Conservation (phyloP, 2,113 vertebrate genomes). For the Nanger granti region DNA sequence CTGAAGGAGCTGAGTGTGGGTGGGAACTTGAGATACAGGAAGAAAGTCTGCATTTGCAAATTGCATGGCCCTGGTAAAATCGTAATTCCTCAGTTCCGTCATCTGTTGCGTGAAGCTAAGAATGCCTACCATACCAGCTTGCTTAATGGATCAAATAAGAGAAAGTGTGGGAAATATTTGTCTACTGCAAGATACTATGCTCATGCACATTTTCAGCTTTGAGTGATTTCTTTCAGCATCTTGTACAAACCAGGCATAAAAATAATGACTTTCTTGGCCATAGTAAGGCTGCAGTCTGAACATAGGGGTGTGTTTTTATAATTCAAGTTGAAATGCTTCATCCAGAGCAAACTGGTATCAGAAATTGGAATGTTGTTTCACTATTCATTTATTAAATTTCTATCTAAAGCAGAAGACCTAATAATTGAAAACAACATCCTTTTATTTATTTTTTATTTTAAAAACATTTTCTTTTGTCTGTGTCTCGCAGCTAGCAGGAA, state of each 20-base stretch:
- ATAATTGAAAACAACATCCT: neutral
- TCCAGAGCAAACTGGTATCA: neutral
- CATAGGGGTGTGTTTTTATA: neutral
- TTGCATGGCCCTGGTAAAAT: neutral
- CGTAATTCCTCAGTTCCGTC: neutral
- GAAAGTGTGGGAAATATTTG: neutral
- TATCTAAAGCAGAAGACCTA: slow-evolving; percentile 8
- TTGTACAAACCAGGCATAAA: neutral
- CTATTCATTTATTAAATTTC: neutral
- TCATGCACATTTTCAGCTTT: neutral
- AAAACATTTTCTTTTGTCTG: neutral
- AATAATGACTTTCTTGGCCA: neutral
- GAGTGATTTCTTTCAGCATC: neutral
- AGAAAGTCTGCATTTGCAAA: neutral
- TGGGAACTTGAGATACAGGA: neutral
- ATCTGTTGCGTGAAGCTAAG: neutral
- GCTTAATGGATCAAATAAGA: neutral
- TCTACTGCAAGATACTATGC: neutral
- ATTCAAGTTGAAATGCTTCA: neutral
- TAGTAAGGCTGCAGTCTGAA: neutral
- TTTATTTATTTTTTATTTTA: neutral
- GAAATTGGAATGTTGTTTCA: neutral
- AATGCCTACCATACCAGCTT: neutral
- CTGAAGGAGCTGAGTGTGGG: accelerated
- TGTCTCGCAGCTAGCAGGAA: accelerated